phyloP scores from a whole-genome alignment of 2,113 vertebrate genomes.

The Pitta sordida region DNA sequence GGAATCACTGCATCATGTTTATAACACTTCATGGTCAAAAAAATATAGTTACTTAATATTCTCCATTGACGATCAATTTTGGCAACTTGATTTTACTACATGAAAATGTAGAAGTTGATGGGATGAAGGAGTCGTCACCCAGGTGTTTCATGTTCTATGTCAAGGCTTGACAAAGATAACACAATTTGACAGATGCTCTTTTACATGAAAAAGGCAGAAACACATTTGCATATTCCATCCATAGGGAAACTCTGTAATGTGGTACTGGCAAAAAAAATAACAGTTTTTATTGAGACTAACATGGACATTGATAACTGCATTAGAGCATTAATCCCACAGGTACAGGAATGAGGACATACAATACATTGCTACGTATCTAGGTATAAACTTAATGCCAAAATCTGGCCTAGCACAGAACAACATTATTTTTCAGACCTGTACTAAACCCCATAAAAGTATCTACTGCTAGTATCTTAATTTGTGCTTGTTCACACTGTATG shows the following conservation, averaged over 20 bases:
- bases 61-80: background rate
- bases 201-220: conserved; percentile 1
- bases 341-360: background rate
- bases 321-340: background rate
- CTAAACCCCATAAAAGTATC: background rate
- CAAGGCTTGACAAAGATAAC: background rate
- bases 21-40: background rate
- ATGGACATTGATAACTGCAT: background rate
- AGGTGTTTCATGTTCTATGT: background rate
- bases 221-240: background rate
- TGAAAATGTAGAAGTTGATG: background rate
- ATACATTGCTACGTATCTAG: background rate
- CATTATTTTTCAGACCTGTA: background rate
- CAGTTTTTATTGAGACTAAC: background rate
- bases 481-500: background rate
- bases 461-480: background rate
- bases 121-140: background rate
- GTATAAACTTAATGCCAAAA: background rate
- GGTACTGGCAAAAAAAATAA: background rate
- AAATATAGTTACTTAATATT: background rate
- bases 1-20: conserved; percentile 1
- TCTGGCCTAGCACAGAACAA: background rate
- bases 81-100: background rate
- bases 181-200: background rate
- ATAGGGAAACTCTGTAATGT: background rate